A percentile compares a stretch with the other conserved stretches of the same genome.
Conservation (phyloP, 2,888 invertebrate genomes). For the Prosapia bicincta region DNA sequence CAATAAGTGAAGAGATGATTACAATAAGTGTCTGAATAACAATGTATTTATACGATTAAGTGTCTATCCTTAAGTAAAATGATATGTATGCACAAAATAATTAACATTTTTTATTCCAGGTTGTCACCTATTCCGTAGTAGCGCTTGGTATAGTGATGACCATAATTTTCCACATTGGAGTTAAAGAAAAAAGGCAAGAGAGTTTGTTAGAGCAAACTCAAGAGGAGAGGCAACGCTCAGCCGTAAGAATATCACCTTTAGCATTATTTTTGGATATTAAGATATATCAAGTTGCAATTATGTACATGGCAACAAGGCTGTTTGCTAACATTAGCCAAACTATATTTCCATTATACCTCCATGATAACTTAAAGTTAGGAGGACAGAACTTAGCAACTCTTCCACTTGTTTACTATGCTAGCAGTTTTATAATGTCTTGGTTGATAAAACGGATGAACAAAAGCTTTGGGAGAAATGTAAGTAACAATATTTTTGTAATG, state of each 20-base stretch:
- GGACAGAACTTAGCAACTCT: constrained; percentile 75
- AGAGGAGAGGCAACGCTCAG: not conserved
- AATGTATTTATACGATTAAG: no score
- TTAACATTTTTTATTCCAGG: no score
- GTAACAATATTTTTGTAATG: constrained; percentile 27
- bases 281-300: constrained; percentile 55
- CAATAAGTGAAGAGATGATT: no score
- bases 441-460: constrained; percentile 66
- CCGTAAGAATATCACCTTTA: not conserved
- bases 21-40: no score
- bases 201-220: not conserved
- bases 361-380: constrained; percentile 67
- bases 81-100: no score
- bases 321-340: constrained; percentile 84
- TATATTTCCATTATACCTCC: constrained; percentile 81
- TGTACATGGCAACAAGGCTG: constrained; percentile 86
- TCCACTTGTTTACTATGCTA: constrained; percentile 77
- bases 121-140: constrained; percentile 65
- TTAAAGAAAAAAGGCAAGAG: constrained; percentile 53
- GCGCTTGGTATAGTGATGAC: constrained; percentile 61
- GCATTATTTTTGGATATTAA: not conserved
- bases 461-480: constrained; percentile 60
- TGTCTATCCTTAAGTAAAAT: no score
- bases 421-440: constrained; percentile 74
- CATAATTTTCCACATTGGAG: constrained; percentile 67